Evolutionary conservation across 2,113 vertebrate genomes (phyloP).

Genomic region (Aptenodytes forsteri): DNA sequence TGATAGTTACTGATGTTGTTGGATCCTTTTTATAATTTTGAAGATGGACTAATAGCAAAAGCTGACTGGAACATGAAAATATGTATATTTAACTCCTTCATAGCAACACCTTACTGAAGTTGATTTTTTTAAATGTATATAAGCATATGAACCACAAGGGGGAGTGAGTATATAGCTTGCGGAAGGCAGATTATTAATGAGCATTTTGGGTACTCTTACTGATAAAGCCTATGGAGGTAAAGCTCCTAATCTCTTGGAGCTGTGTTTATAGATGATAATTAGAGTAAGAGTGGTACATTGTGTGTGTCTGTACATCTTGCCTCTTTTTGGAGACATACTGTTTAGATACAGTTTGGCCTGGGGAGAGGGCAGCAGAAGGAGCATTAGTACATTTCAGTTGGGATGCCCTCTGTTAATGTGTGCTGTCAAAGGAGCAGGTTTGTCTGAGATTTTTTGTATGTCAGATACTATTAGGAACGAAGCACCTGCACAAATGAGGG

Average conservation of each 20-base stretch:
- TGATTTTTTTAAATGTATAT: background rate
- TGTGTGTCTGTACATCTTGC: background rate
- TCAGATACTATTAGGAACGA: background rate
- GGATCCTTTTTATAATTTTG: background rate
- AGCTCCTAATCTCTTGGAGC: background rate
- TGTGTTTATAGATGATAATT: background rate
- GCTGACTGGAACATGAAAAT: background rate
- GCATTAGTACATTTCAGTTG: background rate
- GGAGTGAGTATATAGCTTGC: background rate
- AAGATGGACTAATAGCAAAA: background rate
- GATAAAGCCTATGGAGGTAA: background rate
- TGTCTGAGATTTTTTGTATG: background rate
- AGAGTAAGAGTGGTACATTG: background rate
- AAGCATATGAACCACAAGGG: conserved; percentile 1
- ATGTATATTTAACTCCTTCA: background rate
- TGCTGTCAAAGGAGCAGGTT: background rate
- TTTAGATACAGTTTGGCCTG: background rate
- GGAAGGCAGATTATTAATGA: background rate
- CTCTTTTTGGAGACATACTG: background rate
- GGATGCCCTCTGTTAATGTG: background rate
- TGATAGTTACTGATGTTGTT: background rate
- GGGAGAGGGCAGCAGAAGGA: background rate
- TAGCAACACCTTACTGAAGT: background rate
- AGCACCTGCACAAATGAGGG: background rate
- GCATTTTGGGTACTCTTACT: background rate